Base-by-base conservation (phyloP, 2,888 invertebrate species). In the Hedychridium roseum region DNA sequence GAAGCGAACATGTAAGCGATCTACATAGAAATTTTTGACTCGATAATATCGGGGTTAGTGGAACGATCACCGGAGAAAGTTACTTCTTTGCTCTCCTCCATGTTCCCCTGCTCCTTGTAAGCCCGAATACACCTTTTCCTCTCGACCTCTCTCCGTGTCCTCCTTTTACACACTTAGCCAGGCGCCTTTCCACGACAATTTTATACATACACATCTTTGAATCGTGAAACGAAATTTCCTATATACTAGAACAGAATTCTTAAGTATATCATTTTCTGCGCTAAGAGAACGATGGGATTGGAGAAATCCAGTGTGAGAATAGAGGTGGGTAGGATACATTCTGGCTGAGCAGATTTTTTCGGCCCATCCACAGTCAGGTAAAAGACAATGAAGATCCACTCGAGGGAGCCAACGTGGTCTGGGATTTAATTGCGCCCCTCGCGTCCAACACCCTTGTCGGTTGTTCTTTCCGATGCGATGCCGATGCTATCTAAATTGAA, bases 11-110 rank as follows among this genome's bases (percentile, higher is more conserved):
- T 9, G 11, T 21, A 14, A 20, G 20, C 31, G 32, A 37, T 37
- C 20, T 27, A 46, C 61, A 66, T 66, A 70, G 72, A 73, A 69
- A 71, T 71, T 66, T 73, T 67, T 50, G 58, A 64, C 60, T 66
- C 59, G 64, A 70, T 72, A 65, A 73, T 71, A 76, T 75, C 65
- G 73, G 71, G 76, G 76, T 75, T 69, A 77, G 73, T 76, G 49
- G 75, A 68, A 68, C 75, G 66, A 73, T 73, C 73, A 72, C 63
- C 70, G 69, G 74, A 75, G 76, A 77, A 76, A 76, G 76, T 76
- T 74, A 68, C 61, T 54, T 52, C 50, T 57, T 61, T 60, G 60
- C 62, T 36, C 55, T 40, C 54, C 54, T 41, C 37, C 37, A 32
- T 43, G 27, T 41, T 45, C 43, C 27, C 20, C 40, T 28, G 12